Base-by-base conservation (phyloP, 2,113 vertebrate genomes). In the Phyllostomus discolor region DNA sequence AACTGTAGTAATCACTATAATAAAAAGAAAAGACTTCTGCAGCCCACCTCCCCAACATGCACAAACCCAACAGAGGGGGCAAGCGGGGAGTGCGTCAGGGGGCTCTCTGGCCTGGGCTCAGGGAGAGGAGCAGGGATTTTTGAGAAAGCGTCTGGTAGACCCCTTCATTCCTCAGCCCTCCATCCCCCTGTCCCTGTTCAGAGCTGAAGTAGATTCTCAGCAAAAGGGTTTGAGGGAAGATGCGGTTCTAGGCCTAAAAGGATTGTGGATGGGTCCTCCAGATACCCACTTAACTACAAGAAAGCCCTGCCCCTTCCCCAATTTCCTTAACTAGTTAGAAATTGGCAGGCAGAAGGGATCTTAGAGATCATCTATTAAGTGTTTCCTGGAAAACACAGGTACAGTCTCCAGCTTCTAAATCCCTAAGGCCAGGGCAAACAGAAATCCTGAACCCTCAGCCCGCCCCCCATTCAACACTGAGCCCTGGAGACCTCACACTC, bases 401-500 rank as follows among this genome's bases (percentile, higher is more conserved):
- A 66, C 52, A 46, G 67, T 52, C 75, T 89, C 93, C 57, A 93
- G 24, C 33, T 48, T 48, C 88, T 95, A 84, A 91, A 91, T 70
- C 80, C 57, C 57, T n/a, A 62, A 81, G 24, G 46, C 33, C 46
- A 66, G 50, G 69, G 81, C 43, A 69, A 62, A 69, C 46, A 50
- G 76, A 67, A n/a, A 62, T 48, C 88, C 26, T 48, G 85, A 88
- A 78, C 50, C 87, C 66, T 84, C 19, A 33, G 67, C 83, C 80
- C 46, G 2, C 94, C 64, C 85, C 70, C 89, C 7, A 72, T n/a
- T 92, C 76, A 54, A 84, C 43, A 43, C 88, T 92, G 94, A 72
- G 67, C 81, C 94, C 90, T 48, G 5, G 57, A 10, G n/a, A 96
- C 94, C 96, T 96, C 78, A 15, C 84, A 99, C 99, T 99, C 98